Evolutionary conservation across 2,888 invertebrate species (phyloP).

Genomic region (Anthrax anthrax): DNA sequence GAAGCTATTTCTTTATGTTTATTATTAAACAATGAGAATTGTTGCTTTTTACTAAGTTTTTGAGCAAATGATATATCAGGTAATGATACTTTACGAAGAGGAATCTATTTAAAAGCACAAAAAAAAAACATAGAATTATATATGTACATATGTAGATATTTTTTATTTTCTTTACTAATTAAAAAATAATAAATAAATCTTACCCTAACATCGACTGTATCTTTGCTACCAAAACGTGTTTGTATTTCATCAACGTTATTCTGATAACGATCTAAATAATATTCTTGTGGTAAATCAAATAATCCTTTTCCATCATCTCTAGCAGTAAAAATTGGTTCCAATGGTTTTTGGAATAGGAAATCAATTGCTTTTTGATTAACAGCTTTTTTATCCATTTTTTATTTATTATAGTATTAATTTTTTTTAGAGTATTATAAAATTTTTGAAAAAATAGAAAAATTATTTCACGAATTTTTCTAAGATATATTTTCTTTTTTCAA

Average conservation of each 20-base stretch:
- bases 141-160: too few species aligned
- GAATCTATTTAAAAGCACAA: conserved; percentile 16
- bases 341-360: conserved; percentile 28
- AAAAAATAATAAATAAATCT: neutral
- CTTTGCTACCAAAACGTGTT: conserved; percentile 24
- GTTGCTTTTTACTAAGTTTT: conserved; percentile 18
- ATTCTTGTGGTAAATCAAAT: conserved; percentile 28
- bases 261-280: conserved; percentile 23
- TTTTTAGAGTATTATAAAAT: too few species aligned
- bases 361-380: conserved; percentile 20
- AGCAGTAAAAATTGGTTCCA: conserved; percentile 29
- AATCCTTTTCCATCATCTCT: conserved; percentile 26
- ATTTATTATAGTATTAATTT: too few species aligned
- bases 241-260: conserved; percentile 22
- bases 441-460: too few species aligned
- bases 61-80: conserved; percentile 25
- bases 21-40: conserved; percentile 61
- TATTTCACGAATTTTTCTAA: too few species aligned
- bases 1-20: conserved; percentile 55
- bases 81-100: conserved; percentile 22
- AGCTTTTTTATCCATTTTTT: too few species aligned
- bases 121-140: neutral
- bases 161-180: neutral
- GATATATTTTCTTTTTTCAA: too few species aligned
- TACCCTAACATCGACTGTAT: conserved; percentile 21